A percentile compares a stretch with the other conserved stretches of the same genome.
These are phyloP conservation scores for Mystacornis crossleyi DNA, from an alignment of 2,113 vertebrate genomes.

Conservation along the genomic window DNA sequence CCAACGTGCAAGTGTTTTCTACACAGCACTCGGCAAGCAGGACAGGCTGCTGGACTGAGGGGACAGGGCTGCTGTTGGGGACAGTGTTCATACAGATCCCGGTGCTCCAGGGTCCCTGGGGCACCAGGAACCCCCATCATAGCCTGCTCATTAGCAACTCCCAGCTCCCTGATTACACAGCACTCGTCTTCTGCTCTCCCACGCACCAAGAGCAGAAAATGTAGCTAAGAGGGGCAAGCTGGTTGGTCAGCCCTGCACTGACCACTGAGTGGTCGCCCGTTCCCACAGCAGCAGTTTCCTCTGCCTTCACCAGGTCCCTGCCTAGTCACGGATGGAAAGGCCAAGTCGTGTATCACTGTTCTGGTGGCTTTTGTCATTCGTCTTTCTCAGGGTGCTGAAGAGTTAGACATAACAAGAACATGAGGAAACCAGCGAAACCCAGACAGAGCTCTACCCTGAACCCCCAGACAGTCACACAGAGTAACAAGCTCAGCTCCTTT, in stretches of 20 bases:
- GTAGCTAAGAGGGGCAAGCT: neutral
- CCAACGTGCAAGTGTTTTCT: neutral
- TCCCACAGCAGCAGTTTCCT: neutral
- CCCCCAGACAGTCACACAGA: neutral
- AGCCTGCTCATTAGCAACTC: neutral
- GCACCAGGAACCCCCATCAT: neutral
- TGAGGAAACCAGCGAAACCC: neutral
- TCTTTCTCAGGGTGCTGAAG: neutral
- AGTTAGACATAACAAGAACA: neutral
- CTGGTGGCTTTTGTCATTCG: neutral
- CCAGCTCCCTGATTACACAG: neutral
- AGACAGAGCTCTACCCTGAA: neutral
- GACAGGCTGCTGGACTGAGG: neutral
- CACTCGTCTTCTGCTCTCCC: neutral
- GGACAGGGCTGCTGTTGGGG: neutral
- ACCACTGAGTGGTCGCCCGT: neutral
- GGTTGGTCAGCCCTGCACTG: neutral
- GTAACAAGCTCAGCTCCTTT: constrained; percentile 3
- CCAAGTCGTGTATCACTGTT: neutral
- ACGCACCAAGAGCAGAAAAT: neutral
- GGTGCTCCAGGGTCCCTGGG: neutral
- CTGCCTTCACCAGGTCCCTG: neutral
- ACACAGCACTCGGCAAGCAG: neutral
- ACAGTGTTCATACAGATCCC: neutral
- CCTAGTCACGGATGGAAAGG: neutral